Percentiles rank a stretch among this genome's conserved stretches.
Evolutionary conservation across 64 coral and sea anemone species (phyloP).

Genomic region (Platygyra sinensis): DNA sequence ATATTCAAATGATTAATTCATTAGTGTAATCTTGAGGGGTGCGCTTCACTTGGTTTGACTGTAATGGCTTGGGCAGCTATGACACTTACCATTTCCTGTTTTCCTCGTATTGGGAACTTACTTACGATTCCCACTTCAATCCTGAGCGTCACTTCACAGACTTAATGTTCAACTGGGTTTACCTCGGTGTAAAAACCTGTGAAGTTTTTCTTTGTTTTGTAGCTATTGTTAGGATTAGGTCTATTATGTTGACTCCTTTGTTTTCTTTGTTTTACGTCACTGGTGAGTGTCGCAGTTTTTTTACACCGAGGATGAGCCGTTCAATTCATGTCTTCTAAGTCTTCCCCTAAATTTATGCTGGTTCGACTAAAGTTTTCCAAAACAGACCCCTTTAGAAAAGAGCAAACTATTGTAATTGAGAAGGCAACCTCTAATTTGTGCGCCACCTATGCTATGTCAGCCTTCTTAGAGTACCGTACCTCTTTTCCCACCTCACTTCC

Average conservation of each 20-base stretch:
- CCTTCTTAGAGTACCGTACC: neutral
- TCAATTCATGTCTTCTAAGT: conserved; percentile 16
- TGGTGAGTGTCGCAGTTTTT: too few species aligned
- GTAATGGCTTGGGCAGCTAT: conserved; percentile 65
- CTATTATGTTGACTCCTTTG: too few species aligned
- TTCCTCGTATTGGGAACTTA: too few species aligned
- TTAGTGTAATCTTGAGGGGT: too few species aligned
- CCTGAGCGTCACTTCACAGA: neutral
- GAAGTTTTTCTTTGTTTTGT: too few species aligned
- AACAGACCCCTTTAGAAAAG: conserved; percentile 55
- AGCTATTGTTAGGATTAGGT: too few species aligned
- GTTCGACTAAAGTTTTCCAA: conserved; percentile 51
- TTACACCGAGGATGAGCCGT: too few species aligned
- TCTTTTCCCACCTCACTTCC: conserved; percentile 12
- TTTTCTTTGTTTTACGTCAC: too few species aligned
- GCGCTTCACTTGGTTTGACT: too few species aligned
- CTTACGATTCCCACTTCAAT: conserved; percentile 28
- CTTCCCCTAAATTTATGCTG: conserved; percentile 17
- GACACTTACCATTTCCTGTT: conserved; percentile 52
- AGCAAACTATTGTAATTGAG: conserved; percentile 37
- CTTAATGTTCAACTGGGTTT: too few species aligned
- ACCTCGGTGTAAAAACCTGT: too few species aligned
- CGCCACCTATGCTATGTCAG: conserved; percentile 16
- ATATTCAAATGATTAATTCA: too few species aligned
- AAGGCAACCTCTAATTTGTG: conserved; percentile 42